A percentile compares a stretch with the other conserved stretches of the same genome.
These are phyloP conservation scores for Muscidifurax raptorellus DNA, from an alignment of 1,140 invertebrate species.

Conservation along the genomic window DNA sequence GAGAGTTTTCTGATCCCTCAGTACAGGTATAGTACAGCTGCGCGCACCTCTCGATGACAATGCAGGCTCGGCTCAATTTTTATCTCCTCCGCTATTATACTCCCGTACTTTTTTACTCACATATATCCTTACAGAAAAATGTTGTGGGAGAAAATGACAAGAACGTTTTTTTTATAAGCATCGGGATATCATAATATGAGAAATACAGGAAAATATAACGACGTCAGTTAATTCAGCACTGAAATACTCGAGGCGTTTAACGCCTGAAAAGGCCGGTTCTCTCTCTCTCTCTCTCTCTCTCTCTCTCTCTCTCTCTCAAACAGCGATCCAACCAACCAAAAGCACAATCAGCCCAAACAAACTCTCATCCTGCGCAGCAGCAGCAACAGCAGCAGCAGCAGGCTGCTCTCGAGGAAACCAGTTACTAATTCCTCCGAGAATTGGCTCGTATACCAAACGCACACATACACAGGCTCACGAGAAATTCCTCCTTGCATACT, in stretches of 20 bases:
- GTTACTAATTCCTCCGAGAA: conserved; percentile 15
- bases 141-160: background rate
- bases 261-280: background rate
- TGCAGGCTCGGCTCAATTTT: conserved; percentile 46
- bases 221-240: background rate
- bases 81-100: conserved; percentile 4
- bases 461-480: background rate
- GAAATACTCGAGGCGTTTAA: background rate
- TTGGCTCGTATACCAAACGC: background rate
- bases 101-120: conserved; percentile 2
- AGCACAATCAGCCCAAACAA: conserved; percentile 17
- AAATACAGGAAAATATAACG: background rate
- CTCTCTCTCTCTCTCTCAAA: background rate
- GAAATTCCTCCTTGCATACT: conserved; percentile 7
- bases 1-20: background rate
- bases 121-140: too few relatives aligned
- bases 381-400: background rate
- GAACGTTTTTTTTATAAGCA: background rate
- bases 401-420: conserved; percentile 12
- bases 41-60: conserved; percentile 49
- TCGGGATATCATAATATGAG: background rate
- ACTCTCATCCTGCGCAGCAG: background rate
- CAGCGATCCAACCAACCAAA: background rate
- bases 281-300: conserved; percentile 2
- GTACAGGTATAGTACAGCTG: background rate